These are phyloP conservation scores for Hirtodrosophila alboralis DNA, from an alignment of 2,888 invertebrate species.

Conservation along the genomic window DNA sequence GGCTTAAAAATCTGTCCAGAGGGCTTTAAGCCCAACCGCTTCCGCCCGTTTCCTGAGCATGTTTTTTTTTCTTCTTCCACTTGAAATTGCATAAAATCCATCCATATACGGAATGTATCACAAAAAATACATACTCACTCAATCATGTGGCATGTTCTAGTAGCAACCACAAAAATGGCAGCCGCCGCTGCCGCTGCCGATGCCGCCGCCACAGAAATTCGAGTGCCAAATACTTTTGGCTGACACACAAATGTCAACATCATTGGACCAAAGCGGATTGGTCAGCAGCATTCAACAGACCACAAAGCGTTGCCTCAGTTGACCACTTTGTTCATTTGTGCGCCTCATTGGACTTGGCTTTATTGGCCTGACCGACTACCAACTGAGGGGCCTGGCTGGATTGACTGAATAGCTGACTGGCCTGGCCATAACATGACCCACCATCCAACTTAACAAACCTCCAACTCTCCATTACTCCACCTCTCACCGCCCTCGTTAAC, in stretches of 20 bases:
- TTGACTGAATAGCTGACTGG: background rate
- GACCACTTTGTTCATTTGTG: conserved; percentile 65
- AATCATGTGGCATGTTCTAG: conserved; percentile 30
- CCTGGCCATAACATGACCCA: conserved; percentile 11
- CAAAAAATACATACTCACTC: conserved; percentile 18
- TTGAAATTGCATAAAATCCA: conserved; percentile 62
- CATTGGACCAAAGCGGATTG: conserved; percentile 40
- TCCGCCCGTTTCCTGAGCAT: background rate
- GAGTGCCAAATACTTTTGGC: conserved; percentile 62
- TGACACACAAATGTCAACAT: conserved; percentile 78
- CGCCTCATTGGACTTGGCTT: conserved; percentile 68
- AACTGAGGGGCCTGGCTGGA: background rate
- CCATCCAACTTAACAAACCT: conserved; percentile 1
- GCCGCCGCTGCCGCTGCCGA: conserved; percentile 34
- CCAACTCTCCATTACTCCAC: too few species aligned
- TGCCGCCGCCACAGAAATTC: conserved; percentile 67
- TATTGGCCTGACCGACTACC: conserved; percentile 39
- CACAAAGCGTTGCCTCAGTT: conserved; percentile 54
- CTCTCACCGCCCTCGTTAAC: conserved; percentile 18
- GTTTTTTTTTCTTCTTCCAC: conserved; percentile 33
- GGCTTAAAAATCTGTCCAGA: background rate
- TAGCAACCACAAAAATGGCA: conserved; percentile 45
- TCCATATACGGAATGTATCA: conserved; percentile 47
- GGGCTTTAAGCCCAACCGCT: background rate
- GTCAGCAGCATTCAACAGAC: conserved; percentile 63